phyloP scores from a whole-genome alignment of 2,888 invertebrate genomes.

The Electrophaes corylata region DNA sequence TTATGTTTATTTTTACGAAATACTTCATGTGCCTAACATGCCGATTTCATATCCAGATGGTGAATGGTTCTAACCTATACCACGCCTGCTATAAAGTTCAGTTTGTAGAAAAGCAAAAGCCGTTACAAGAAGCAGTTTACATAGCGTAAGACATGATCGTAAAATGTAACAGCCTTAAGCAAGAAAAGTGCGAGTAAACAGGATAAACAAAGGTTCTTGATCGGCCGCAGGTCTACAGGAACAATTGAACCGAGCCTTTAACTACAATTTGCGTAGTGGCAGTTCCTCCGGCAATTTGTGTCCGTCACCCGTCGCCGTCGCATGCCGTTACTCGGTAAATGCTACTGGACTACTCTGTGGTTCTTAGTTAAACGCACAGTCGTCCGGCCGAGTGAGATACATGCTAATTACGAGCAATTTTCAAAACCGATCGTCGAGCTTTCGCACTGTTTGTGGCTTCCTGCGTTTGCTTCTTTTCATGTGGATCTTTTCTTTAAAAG shows the following conservation, averaged over 20 bases:
- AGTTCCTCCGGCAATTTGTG: conserved; percentile 79
- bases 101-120: conserved; percentile 19
- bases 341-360: conserved; percentile 83
- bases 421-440: conserved; percentile 82
- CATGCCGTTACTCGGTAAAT: conserved; percentile 79
- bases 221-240: conserved; percentile 43
- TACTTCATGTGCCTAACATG: not conserved
- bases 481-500: conserved; percentile 6
- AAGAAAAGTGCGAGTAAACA: conserved; percentile 34
- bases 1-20: not conserved
- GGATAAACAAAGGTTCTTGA: conserved; percentile 35
- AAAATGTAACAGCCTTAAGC: conserved; percentile 30
- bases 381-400: conserved; percentile 77
- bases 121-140: conserved; percentile 20
- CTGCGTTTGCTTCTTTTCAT: conserved; percentile 65
- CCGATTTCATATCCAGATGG: conserved; percentile 8
- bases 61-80: not conserved
- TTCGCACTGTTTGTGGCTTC: conserved; percentile 75
- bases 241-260: conserved; percentile 60
- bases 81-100: conserved; percentile 7
- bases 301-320: conserved; percentile 79
- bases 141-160: conserved; percentile 28
- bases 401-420: conserved; percentile 83
- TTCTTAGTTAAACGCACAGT: conserved; percentile 77
- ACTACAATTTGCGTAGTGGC: conserved; percentile 79